These are phyloP conservation scores for Hylia prasina DNA, from an alignment of 2,113 vertebrate genomes.

Conservation along the genomic window DNA sequence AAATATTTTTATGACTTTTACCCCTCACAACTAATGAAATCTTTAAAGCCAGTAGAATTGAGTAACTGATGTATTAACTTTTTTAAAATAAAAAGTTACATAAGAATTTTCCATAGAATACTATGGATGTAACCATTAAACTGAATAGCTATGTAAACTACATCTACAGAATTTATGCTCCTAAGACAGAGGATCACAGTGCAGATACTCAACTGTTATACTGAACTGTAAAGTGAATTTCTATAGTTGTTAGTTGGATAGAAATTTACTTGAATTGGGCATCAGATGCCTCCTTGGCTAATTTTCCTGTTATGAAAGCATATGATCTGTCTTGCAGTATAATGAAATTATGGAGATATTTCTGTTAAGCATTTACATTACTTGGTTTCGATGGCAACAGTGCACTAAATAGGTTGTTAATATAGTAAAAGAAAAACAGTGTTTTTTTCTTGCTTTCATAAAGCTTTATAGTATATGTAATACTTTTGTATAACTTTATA, in stretches of 20 bases:
- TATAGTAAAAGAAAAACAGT: not conserved
- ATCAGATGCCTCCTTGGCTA: not conserved
- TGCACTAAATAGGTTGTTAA: not conserved
- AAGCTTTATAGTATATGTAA: not conserved
- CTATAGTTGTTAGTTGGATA: not conserved
- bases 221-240: not conserved
- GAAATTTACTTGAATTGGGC: not conserved
- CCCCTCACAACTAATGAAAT: not conserved
- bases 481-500: not conserved
- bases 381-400: not conserved
- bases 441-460: conserved; percentile 7
- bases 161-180: not conserved
- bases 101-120: not conserved
- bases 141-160: not conserved
- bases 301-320: not conserved
- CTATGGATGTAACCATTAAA: not conserved
- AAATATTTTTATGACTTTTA: not conserved
- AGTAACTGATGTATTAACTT: not conserved
- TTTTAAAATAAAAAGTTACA: not conserved
- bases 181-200: not conserved
- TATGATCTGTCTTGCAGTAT: not conserved
- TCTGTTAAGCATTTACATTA: not conserved
- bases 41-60: not conserved
- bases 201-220: not conserved
- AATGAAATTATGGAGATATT: not conserved